Percentiles rank a stretch among this genome's conserved stretches.
Evolutionary conservation across 2,888 invertebrate genomes (phyloP).

Genomic region (Nymphalis c-album): DNA sequence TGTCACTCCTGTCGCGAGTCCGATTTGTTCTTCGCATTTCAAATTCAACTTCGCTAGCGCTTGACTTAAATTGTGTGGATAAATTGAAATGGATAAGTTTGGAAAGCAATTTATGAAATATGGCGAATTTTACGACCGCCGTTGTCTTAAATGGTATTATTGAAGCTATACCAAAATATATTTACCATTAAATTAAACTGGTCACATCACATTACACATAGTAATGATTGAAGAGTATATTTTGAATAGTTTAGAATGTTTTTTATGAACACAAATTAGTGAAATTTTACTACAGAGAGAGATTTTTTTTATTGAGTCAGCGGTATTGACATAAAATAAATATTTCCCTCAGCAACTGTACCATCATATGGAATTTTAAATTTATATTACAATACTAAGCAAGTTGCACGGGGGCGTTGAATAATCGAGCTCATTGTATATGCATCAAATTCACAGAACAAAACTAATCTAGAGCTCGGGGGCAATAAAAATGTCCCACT

Average conservation of each 20-base stretch:
- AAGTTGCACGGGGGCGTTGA: constrained; percentile 67
- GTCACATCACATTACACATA: no score
- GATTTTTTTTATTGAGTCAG: no score
- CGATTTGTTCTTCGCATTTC: constrained; percentile 57
- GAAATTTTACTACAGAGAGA: neutral
- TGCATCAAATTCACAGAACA: constrained; percentile 80
- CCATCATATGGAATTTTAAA: constrained; percentile 61
- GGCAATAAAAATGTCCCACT: constrained; percentile 80
- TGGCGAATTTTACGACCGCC: neutral
- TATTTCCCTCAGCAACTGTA: constrained; percentile 3
- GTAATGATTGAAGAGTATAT: no score
- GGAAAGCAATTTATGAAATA: constrained; percentile 26
- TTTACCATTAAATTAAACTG: neutral
- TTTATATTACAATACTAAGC: constrained; percentile 67
- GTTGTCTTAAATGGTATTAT: neutral
- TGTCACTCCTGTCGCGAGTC: constrained; percentile 65
- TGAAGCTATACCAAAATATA: neutral
- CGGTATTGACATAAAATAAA: constrained; percentile 1
- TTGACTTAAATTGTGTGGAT: constrained; percentile 23
- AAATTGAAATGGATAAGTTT: constrained; percentile 20
- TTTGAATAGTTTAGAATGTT: no score
- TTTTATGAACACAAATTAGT: no score
- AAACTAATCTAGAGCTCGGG: constrained; percentile 77
- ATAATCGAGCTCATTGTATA: constrained; percentile 79
- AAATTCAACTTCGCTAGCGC: constrained; percentile 38